phyloP scores from a whole-genome alignment of 2,797 vertebrate species.

The Etheostoma nigrum region DNA sequence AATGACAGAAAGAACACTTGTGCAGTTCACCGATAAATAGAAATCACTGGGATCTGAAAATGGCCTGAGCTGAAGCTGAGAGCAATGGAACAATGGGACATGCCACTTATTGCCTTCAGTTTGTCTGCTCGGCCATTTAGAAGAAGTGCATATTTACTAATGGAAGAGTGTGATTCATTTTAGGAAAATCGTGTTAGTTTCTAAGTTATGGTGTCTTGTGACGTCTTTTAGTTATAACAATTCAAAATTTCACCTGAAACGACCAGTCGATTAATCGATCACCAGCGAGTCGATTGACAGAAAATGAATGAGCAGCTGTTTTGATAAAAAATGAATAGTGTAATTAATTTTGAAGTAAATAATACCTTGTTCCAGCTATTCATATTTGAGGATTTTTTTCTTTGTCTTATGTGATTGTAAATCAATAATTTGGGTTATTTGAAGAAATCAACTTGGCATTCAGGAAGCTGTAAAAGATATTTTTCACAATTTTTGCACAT shows the following conservation, averaged over 20 bases:
- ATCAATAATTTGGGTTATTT: background rate
- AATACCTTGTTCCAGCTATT: no score
- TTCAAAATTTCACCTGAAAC: no score
- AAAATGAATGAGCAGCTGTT: background rate
- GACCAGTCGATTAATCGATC: no score
- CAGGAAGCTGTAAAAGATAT: background rate
- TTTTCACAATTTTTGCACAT: no score
- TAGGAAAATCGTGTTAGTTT: background rate
- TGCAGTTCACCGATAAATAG: constrained; percentile 6
- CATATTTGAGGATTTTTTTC: background rate
- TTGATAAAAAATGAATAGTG: background rate
- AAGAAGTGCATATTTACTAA: background rate
- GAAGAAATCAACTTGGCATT: background rate
- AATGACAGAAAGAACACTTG: constrained; percentile 26
- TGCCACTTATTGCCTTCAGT: background rate
- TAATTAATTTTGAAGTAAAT: no score
- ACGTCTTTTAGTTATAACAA: background rate
- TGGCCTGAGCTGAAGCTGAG: background rate
- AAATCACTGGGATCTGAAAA: background rate
- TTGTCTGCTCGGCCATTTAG: background rate
- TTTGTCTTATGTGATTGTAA: no score
- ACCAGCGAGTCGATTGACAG: no score
- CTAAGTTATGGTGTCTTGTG: background rate
- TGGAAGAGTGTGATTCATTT: background rate
- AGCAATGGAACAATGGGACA: background rate